phyloP scores from a whole-genome alignment of 2,797 vertebrate species.

The Monodelphis domestica region DNA sequence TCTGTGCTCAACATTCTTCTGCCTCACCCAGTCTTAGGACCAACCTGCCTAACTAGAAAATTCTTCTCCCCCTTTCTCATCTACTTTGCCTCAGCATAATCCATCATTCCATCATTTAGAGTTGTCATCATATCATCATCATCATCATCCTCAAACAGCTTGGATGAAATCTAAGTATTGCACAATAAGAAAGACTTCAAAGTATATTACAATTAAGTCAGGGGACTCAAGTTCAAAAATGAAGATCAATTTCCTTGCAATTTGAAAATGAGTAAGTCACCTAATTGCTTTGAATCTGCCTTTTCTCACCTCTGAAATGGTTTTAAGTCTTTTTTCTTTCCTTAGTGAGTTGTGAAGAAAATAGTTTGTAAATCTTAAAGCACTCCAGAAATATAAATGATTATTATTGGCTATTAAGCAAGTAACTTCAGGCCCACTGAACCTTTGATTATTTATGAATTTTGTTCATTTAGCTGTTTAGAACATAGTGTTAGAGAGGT shows the following conservation, averaged over 20 bases:
- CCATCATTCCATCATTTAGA: neutral
- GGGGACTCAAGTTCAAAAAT: neutral
- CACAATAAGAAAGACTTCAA: neutral
- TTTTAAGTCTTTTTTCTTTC: neutral
- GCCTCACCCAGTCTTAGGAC: neutral
- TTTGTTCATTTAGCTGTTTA: neutral
- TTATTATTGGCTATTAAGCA: neutral
- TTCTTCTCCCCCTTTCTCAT: neutral
- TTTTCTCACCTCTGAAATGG: neutral
- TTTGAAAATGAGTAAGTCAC: neutral
- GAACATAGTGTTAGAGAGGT: constrained; percentile 10
- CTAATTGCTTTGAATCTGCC: neutral
- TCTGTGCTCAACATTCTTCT: neutral
- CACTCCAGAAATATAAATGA: neutral
- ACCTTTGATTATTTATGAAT: neutral
- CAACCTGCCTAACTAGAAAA: neutral
- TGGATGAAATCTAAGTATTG: neutral
- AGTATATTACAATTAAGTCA: neutral
- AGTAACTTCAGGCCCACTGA: neutral
- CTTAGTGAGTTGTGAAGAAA: neutral
- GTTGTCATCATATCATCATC: neutral
- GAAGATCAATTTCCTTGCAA: neutral
- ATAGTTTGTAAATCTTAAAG: neutral
- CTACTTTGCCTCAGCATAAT: too few relatives aligned
- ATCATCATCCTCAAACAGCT: neutral